phyloP scores from a whole-genome alignment of 2,797 vertebrate genomes.

The Esox lucius region DNA sequence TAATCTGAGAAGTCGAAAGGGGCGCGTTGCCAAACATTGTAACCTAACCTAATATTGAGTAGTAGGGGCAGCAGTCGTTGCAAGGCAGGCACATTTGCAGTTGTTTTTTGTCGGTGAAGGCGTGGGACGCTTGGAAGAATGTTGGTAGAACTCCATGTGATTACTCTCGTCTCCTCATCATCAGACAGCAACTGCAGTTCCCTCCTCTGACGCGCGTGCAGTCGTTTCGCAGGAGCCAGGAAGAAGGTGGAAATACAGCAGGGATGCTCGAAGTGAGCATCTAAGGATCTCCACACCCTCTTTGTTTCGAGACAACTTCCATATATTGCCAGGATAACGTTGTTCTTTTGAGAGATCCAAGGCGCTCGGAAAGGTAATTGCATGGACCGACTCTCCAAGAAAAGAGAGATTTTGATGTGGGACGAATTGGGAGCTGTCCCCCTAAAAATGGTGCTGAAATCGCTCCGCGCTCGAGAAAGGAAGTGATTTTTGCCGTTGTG shows the following conservation, averaged over 20 bases:
- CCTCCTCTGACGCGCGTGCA: slow-evolving; percentile 45
- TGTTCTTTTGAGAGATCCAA: neutral
- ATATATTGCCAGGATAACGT: slow-evolving; percentile 8
- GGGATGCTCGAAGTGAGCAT: slow-evolving; percentile 55
- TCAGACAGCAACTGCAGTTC: slow-evolving; percentile 29
- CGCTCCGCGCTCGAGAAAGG: slow-evolving; percentile 32
- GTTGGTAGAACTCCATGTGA: slow-evolving; percentile 34
- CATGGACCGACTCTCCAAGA: neutral
- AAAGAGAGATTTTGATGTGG: slow-evolving; percentile 37
- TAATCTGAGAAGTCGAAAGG: neutral
- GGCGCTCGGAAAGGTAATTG: slow-evolving; percentile 49
- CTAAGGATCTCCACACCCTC: slow-evolving; percentile 3
- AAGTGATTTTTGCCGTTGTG: slow-evolving; percentile 13
- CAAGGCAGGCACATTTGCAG: neutral
- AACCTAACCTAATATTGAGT: neutral
- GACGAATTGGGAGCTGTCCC: slow-evolving; percentile 31
- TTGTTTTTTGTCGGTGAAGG: slow-evolving; percentile 14
- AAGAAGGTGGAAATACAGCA: slow-evolving; percentile 60
- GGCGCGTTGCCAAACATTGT: neutral
- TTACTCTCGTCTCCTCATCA: slow-evolving; percentile 32
- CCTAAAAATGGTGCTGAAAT: slow-evolving; percentile 37
- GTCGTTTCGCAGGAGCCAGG: slow-evolving; percentile 58
- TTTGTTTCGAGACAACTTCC: neutral
- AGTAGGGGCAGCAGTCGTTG: neutral
- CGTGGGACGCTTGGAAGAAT: slow-evolving; percentile 36